These are phyloP conservation scores for Ictalurus furcatus DNA, from an alignment of 2,113 vertebrate genomes.

Conservation along the genomic window DNA sequence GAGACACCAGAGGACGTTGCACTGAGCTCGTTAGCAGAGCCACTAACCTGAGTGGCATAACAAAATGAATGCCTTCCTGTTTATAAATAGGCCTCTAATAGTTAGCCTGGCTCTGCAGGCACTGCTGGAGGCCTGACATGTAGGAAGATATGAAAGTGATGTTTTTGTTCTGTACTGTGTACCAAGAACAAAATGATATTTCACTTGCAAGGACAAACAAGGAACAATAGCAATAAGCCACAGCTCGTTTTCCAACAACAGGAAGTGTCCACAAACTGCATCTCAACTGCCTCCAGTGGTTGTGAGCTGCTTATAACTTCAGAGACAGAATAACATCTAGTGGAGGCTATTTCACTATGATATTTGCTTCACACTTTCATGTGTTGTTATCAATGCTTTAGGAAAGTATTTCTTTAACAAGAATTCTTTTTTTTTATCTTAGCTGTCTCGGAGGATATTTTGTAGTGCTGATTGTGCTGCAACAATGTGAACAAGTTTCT, in stretches of 20 bases:
- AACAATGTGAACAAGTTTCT: neutral
- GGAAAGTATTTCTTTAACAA: neutral
- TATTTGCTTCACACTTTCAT: neutral
- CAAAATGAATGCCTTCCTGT: conserved; percentile 53
- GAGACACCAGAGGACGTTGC: conserved; percentile 36
- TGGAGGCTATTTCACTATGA: neutral
- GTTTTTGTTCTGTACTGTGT: neutral
- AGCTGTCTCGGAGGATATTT: neutral
- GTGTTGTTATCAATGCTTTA: neutral
- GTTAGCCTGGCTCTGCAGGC: conserved; percentile 57
- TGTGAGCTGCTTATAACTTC: neutral
- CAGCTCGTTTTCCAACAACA: neutral
- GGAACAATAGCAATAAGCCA: neutral
- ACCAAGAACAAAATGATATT: conserved; percentile 5
- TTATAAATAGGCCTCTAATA: conserved; percentile 71
- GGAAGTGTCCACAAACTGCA: neutral
- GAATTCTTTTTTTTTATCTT: neutral
- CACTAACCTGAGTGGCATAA: conserved; percentile 57
- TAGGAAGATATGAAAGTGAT: neutral
- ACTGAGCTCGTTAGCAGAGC: conserved; percentile 69
- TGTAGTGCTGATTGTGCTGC: neutral
- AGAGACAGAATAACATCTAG: neutral
- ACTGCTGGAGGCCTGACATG: conserved; percentile 19
- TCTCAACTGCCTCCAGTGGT: neutral
- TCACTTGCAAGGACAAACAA: neutral